These are phyloP conservation scores for Gymnopithys bicolor DNA, from an alignment of 2,797 vertebrate species.

Conservation along the genomic window DNA sequence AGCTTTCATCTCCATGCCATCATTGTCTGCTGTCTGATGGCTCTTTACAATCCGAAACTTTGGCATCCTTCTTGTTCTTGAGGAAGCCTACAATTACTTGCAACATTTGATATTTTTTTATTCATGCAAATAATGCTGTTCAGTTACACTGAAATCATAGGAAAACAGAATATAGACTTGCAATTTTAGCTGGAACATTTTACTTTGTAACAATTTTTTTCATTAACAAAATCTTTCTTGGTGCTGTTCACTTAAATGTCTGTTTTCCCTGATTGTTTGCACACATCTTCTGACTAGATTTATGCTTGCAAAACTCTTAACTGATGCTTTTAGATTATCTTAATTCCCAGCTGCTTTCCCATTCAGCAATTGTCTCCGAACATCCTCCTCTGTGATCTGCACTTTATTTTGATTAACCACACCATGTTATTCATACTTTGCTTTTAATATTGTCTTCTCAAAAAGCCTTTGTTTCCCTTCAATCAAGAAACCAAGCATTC, in stretches of 20 bases:
- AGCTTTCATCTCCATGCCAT: background rate
- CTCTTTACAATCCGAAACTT: background rate
- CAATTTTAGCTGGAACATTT: background rate
- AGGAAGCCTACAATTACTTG: background rate
- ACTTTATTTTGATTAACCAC: background rate
- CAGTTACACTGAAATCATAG: background rate
- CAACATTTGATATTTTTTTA: background rate
- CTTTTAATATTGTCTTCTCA: background rate
- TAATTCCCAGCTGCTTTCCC: background rate
- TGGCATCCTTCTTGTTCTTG: background rate
- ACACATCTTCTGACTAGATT: background rate
- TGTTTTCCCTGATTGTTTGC: background rate
- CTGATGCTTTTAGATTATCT: background rate
- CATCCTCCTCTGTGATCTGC: background rate
- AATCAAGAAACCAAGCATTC: background rate
- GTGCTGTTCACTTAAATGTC: background rate
- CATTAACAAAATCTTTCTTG: background rate
- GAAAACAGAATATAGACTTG: background rate
- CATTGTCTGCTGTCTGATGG: background rate
- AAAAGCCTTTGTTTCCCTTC: background rate
- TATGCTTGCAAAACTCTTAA: background rate
- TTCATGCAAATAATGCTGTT: background rate
- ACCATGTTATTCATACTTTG: background rate
- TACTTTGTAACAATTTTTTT: background rate
- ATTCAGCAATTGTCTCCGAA: background rate